Evolutionary conservation across 1,140 invertebrate genomes (phyloP).

Genomic region (Thalassaphorura encarpata): DNA sequence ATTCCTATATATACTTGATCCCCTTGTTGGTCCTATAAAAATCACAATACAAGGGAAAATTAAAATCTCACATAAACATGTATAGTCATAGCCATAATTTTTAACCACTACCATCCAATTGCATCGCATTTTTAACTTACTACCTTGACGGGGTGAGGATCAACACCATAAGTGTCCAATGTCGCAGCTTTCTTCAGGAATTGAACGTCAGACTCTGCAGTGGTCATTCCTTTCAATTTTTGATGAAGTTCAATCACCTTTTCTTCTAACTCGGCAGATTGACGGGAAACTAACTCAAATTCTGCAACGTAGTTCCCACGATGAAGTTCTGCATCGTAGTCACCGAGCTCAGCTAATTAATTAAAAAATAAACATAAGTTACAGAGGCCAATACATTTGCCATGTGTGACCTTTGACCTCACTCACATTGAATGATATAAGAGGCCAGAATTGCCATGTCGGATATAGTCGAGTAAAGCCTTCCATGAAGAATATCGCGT

Average conservation of each 20-base stretch:
- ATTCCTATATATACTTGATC: conserved; percentile 87
- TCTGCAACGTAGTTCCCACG: conserved; percentile 80
- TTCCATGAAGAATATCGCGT: conserved; percentile 85
- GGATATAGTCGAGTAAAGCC: conserved; percentile 78
- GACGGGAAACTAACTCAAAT: conserved; percentile 81
- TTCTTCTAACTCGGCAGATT: conserved; percentile 69
- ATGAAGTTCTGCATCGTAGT: conserved; percentile 83
- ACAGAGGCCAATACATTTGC: too few species aligned
- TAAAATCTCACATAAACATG: neutral
- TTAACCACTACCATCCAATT: neutral
- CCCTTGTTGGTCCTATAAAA: conserved; percentile 69
- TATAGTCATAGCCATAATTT: too few species aligned
- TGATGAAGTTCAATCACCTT: conserved; percentile 68
- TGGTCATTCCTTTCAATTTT: conserved; percentile 57
- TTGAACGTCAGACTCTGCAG: conserved; percentile 64
- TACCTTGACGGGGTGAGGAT: conserved; percentile 97
- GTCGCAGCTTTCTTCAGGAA: conserved; percentile 79
- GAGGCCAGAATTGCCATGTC: conserved; percentile 83
- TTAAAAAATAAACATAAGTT: neutral
- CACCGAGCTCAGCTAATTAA: conserved; percentile 77
- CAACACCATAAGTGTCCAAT: conserved; percentile 92
- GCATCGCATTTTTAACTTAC: conserved; percentile 5
- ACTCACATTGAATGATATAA: conserved; percentile 83
- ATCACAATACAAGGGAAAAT: conserved; percentile 5
- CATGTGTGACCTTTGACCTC: too few species aligned